Evolutionary conservation across 2,797 vertebrate species (phyloP).

Genomic region (Myotis planiceps): DNA sequence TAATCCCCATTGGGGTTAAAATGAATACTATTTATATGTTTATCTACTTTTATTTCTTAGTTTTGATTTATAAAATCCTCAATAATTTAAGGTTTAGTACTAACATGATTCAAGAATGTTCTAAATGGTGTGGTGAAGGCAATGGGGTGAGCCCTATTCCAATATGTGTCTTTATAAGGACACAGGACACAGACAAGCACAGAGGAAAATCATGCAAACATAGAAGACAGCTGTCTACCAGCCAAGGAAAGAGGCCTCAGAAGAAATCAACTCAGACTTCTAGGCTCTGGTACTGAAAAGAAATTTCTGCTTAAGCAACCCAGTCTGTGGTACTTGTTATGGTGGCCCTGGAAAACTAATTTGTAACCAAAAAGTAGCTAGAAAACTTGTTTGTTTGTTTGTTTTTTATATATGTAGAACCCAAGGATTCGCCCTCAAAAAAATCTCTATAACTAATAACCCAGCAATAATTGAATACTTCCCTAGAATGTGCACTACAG

Average conservation of each 20-base stretch:
- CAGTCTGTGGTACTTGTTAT: neutral
- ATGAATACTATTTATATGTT: neutral
- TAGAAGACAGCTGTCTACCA: neutral
- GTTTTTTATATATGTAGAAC: neutral
- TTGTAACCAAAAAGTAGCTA: neutral
- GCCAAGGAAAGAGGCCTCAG: neutral
- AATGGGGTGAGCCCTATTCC: neutral
- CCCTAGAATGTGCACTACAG: neutral
- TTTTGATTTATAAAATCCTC: slow-evolving; percentile 36
- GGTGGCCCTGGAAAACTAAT: neutral
- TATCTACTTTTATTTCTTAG: neutral
- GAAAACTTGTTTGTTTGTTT: neutral
- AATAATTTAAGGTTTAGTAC: slow-evolving; percentile 24
- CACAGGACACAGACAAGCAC: neutral
- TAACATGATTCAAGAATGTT: slow-evolving; percentile 23
- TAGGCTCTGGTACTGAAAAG: neutral
- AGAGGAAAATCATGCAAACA: neutral
- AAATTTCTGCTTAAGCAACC: neutral
- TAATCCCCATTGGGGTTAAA: neutral
- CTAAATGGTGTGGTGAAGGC: neutral
- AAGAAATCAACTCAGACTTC: neutral
- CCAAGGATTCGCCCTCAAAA: neutral
- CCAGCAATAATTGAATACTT: neutral
- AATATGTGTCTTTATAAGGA: neutral
- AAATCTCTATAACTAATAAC: slow-evolving; percentile 9